Percentiles rank a stretch among this genome's conserved stretches.
Evolutionary conservation across 2,113 vertebrate species (phyloP).

Genomic region (Xiphophorus maculatus): DNA sequence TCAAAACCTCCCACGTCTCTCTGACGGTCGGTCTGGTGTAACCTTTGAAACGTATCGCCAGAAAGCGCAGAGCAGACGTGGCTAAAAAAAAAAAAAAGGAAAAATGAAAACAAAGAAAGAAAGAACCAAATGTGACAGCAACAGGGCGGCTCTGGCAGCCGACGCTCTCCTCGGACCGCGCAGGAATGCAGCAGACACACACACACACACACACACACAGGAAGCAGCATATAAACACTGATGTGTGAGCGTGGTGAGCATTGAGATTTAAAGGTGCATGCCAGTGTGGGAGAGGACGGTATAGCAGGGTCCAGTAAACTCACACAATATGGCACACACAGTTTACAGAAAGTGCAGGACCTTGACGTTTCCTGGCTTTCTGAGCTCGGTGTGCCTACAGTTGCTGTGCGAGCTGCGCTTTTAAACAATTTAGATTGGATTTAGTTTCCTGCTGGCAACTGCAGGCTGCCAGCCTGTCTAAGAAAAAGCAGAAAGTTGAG

Average conservation of each 20-base stretch:
- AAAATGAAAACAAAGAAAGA: neutral
- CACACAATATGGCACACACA: constrained; percentile 10
- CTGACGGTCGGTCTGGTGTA: neutral
- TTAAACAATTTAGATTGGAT: constrained; percentile 31
- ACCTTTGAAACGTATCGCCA: neutral
- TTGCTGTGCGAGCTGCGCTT: constrained; percentile 22
- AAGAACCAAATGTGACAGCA: constrained; percentile 56
- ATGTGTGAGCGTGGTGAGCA: constrained; percentile 28
- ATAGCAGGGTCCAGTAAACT: neutral
- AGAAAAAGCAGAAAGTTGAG: constrained; percentile 11
- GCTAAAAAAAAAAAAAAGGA: constrained; percentile 6
- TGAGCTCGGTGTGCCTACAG: constrained; percentile 32
- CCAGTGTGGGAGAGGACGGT: neutral
- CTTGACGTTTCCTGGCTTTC: constrained; percentile 66
- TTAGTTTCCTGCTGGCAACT: constrained; percentile 33
- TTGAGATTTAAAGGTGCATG: constrained; percentile 18
- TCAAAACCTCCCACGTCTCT: too few relatives aligned
- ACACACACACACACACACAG: constrained; percentile 52
- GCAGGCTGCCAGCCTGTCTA: neutral
- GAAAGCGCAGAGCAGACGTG: neutral
- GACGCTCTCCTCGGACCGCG: constrained; percentile 44
- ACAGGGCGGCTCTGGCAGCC: constrained; percentile 54
- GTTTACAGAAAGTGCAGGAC: constrained; percentile 40
- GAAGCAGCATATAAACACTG: constrained; percentile 60
- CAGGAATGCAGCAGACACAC: constrained; percentile 66